Evolutionary conservation across 2,113 vertebrate species (phyloP), one percentile per base, ranked within the genome.

Genomic region (Picathartes gymnocephalus): DNA sequence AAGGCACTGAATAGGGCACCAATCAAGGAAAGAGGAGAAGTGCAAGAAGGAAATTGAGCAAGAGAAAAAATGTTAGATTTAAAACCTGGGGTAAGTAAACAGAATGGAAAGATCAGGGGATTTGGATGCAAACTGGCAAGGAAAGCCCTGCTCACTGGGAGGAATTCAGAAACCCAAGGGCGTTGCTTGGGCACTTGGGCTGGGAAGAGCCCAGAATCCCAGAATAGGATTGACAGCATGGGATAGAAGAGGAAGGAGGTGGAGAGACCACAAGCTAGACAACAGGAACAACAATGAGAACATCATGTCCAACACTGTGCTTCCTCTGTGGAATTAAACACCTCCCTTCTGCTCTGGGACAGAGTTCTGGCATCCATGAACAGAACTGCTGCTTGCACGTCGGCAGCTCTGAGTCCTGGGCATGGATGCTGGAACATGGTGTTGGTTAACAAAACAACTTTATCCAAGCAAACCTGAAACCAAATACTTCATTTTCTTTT

Each of bases 261-360:
- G 82, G 66, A 84, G 27, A 93, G 88, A 92, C 95, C 94, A 74
- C 96, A 97, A 83, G 15, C 39, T 64, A n/a, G 56, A 65, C 80
- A 86, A 68, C 80, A 86, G 80, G 83, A 96, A 84, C 68, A 92
- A 79, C 79, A 88, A 33, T 4, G 2, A 88, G 95, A 93, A 96
- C 94, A 94, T 58, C 57, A 54, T 95, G 91, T 94, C 74, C 39
- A 1, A 86, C 40, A 51, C 62, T 7, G 2, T 16, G 3, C 83
- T 95, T 92, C 56, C 82, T 78, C 73, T 92, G 54, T 92, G 88
- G 91, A 86, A 92, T 58, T 54, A 22, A 88, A 91, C 40, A 88
- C 48, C 56, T 92, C 91, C 79, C 51, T 86, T 73, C 76, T 92
- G 68, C 72, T 60, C 50, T 47, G 80, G 69, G 80, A 90, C 76